Evolutionary conservation across 2,888 invertebrate genomes (phyloP).

Genomic region (Trilocha varians): DNA sequence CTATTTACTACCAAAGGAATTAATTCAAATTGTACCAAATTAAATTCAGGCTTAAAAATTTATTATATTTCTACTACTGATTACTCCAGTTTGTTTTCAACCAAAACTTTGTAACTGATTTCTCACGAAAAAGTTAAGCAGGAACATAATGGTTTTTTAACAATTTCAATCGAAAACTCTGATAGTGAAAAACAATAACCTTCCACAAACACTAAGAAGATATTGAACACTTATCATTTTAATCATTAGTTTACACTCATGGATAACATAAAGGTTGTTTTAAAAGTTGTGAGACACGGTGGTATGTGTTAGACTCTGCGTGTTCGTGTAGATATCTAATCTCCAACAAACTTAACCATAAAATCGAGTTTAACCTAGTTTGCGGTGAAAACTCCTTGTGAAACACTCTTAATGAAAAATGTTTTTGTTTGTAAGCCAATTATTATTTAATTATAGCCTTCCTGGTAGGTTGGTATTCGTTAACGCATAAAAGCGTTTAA

Average conservation of each 20-base stretch:
- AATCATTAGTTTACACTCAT: neutral
- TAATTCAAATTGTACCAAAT: too few relatives aligned
- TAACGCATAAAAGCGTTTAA: too few relatives aligned
- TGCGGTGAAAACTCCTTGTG: constrained; percentile 26
- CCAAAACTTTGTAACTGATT: too few relatives aligned
- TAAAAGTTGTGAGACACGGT: constrained; percentile 35
- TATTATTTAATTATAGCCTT: constrained; percentile 21
- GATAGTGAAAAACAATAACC: too few relatives aligned
- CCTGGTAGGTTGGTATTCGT: constrained; percentile 4
- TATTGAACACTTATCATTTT: neutral
- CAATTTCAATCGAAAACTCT: too few relatives aligned
- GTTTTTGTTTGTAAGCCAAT: constrained; percentile 19
- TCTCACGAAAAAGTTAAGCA: too few relatives aligned
- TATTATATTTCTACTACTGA: too few relatives aligned
- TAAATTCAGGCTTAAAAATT: too few relatives aligned
- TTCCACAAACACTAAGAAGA: too few relatives aligned
- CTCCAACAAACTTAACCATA: constrained; percentile 37
- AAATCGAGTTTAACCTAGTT: constrained; percentile 47
- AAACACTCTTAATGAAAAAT: constrained; percentile 24
- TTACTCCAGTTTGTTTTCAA: too few relatives aligned
- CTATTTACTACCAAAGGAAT: too few relatives aligned
- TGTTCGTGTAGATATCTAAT: constrained; percentile 46
- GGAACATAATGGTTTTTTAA: too few relatives aligned
- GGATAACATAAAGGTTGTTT: constrained; percentile 41
- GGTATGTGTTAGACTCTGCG: constrained; percentile 20